Conservation (phyloP, 1,140 invertebrate genomes). For the Myzus persicae region DNA sequence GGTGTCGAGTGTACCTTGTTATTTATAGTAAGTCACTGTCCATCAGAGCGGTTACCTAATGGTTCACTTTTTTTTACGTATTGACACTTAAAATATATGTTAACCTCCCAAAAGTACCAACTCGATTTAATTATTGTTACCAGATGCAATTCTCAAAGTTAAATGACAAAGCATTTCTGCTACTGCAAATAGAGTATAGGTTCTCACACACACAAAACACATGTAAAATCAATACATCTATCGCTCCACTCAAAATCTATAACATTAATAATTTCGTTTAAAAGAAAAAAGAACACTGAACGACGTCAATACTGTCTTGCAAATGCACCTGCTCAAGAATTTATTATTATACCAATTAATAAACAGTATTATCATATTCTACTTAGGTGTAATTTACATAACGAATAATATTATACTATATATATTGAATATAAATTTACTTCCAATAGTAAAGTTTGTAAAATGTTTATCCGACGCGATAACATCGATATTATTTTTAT, state of each 20-base stretch:
- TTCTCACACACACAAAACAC: too few species aligned
- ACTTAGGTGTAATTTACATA: background rate
- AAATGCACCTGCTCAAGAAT: background rate
- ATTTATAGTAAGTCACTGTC: background rate
- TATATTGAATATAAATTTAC: background rate
- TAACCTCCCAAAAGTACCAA: background rate
- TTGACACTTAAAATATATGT: background rate
- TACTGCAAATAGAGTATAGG: too few species aligned
- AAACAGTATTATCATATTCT: background rate
- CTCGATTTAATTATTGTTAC: background rate
- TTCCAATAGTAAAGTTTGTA: background rate
- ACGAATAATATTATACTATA: background rate
- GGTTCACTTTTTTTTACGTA: background rate
- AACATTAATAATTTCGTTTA: background rate
- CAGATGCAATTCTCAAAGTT: background rate
- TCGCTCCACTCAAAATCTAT: background rate
- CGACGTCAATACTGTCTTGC: background rate
- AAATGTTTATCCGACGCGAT: background rate
- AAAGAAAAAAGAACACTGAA: background rate
- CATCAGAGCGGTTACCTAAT: background rate
- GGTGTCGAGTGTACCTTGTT: background rate
- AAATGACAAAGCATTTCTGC: background rate
- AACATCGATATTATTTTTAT: conserved; percentile 21
- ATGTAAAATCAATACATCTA: too few species aligned
- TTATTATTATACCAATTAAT: background rate